Evolutionary conservation across 2,797 vertebrate species (phyloP).

Genomic region (Okamejei kenojei): DNA sequence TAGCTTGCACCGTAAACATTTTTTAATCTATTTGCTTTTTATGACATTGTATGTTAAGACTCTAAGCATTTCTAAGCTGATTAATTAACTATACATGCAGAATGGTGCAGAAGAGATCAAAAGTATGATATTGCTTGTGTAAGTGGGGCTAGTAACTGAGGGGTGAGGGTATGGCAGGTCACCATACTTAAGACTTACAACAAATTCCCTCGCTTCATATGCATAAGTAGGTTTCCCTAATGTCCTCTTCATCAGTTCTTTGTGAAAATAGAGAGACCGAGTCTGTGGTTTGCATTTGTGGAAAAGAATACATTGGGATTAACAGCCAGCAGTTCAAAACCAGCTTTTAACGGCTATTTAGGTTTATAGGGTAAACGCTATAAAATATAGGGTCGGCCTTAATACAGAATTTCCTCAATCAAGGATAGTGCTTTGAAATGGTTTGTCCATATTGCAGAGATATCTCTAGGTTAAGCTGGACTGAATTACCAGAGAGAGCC

Average conservation of each 20-base stretch:
- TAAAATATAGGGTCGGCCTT: conserved; percentile 6
- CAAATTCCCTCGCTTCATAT: conserved; percentile 90
- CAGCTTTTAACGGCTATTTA: conserved; percentile 20
- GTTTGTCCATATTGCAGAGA: background rate
- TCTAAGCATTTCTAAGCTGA: background rate
- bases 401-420: conserved; percentile 31
- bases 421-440: background rate
- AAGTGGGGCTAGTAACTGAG: conserved; percentile 68
- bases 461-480: background rate
- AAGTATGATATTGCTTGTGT: conserved; percentile 40
- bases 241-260: conserved; percentile 97
- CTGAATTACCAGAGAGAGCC: background rate
- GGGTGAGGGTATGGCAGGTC: conserved; percentile 49
- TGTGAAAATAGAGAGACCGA: conserved; percentile 83
- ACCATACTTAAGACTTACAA: conserved; percentile 78
- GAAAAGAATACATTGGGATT: conserved; percentile 30
- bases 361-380: background rate
- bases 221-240: conserved; percentile 91
- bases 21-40: background rate
- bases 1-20: background rate
- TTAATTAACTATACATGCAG: background rate
- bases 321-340: conserved; percentile 37
- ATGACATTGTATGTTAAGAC: background rate
- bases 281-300: conserved; percentile 62
- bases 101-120: background rate